Conservation (phyloP, 2,888 invertebrate species). For the Eristalis intricaria region DNA sequence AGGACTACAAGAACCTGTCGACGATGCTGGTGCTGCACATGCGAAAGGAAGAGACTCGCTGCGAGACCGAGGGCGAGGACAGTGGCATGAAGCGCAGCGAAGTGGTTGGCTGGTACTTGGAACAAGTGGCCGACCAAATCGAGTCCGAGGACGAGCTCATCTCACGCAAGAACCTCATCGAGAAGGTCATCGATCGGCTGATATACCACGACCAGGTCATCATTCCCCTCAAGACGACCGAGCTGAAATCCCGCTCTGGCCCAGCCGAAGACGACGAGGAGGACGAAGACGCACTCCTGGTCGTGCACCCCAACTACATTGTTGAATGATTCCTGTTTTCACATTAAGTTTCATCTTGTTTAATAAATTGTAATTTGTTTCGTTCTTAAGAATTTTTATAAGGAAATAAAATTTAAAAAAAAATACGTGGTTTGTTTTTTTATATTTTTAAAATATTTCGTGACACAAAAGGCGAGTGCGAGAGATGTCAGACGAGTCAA, state of each 20-base stretch:
- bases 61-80: slow-evolving; percentile 85
- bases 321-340: slow-evolving; percentile 83
- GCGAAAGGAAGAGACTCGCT: slow-evolving; percentile 90
- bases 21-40: slow-evolving; percentile 95
- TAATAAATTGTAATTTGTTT: slow-evolving; percentile 3
- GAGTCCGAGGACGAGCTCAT: slow-evolving; percentile 95
- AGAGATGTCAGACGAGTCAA: not conserved
- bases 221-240: slow-evolving; percentile 79
- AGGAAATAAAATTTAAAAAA: slow-evolving; percentile 2
- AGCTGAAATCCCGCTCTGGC: slow-evolving; percentile 73
- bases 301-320: slow-evolving; percentile 98
- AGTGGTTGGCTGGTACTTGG: slow-evolving; percentile 96
- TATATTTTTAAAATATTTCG: no score
- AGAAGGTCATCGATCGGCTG: slow-evolving; percentile 96
- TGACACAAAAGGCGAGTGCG: not conserved
- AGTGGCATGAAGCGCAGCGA: slow-evolving; percentile 89
- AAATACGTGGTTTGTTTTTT: not conserved
- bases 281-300: slow-evolving; percentile 91
- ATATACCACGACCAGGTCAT: slow-evolving; percentile 86
- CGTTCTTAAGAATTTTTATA: slow-evolving; percentile 16
- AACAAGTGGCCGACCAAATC: slow-evolving; percentile 92
- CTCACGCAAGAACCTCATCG: slow-evolving; percentile 93
- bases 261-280: slow-evolving; percentile 74
- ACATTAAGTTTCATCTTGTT: slow-evolving; percentile 29
- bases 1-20: slow-evolving; percentile 95